Evolutionary conservation across 2,797 vertebrate genomes (phyloP), one percentile per base, ranked within the genome.

Genomic region (Phrynocephalus vlangalii): DNA sequence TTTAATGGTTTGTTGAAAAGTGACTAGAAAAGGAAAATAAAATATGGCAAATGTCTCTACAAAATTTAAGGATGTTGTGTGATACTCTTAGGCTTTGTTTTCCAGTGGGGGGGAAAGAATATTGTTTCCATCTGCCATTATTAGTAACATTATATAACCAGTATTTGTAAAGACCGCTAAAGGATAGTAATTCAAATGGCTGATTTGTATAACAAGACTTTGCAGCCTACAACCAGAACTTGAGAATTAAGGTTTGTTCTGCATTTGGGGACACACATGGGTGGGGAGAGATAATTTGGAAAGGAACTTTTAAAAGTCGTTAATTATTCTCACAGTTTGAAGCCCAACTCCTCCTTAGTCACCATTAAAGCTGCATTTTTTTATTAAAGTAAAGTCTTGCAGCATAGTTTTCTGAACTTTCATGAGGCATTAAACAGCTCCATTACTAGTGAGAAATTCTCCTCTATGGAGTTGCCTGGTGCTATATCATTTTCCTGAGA

Each of bases 1-100:
- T 93, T 88, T 86, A 81, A 84, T 86, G 33, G 73, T 88, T 76
- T 80, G 5, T 16, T 93, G 56, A 67, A 85, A 91, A 93, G 18
- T 83, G 13, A 6, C 38, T 91, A 86, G 75, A 87, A 48, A 48
- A 15, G n/a, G 28, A 80, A 91, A 85, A 73, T 52, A 90, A 94
- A 91, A 85, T 88, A 82, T 0, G 84, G 28, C 20, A 90, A 24
- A 52, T 81, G 73, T 75, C 68, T 91, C 20, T 87, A 72, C 18
- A 89, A 75, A 91, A 90, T 48, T 92, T 92, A 82, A 89, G 63
- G 85, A 38, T 85, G 2, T 26, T 89, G 44, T n/a, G 10, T 82
- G 6, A 70, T 2, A 56, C 76, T 82, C 6, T 15, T 38, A 76
- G 56, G 56, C 9, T 3, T 38, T 63, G 3, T 85, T 89, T 81